These are phyloP conservation scores for Sitodiplosis mosellana DNA, from an alignment of 1,140 invertebrate species.

Conservation along the genomic window DNA sequence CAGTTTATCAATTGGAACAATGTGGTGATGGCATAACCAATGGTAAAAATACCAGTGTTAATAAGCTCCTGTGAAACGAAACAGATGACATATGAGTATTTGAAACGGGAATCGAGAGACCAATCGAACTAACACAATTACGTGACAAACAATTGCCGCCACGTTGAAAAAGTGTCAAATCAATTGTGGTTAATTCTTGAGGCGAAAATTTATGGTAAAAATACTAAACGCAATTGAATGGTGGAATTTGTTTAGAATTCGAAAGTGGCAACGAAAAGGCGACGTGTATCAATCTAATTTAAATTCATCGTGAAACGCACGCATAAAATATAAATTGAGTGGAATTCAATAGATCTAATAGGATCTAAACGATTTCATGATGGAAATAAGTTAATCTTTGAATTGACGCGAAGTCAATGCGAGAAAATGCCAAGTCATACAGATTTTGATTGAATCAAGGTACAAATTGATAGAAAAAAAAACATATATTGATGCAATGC, in stretches of 20 bases:
- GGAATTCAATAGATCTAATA: background rate
- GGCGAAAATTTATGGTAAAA: background rate
- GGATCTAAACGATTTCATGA: background rate
- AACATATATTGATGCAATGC: too few species aligned
- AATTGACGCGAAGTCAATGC: background rate
- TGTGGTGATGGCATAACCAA: conserved; percentile 60
- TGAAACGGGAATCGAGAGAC: background rate
- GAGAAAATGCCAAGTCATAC: background rate
- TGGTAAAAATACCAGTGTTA: conserved; percentile 45
- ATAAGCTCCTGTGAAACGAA: conserved; percentile 50
- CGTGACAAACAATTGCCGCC: background rate
- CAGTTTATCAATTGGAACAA: conserved; percentile 52
- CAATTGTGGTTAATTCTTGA: background rate
- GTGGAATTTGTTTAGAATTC: background rate
- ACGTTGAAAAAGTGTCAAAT: background rate
- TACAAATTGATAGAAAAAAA: background rate
- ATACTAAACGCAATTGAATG: background rate
- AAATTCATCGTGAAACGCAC: background rate
- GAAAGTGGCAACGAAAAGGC: background rate
- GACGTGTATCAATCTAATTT: background rate
- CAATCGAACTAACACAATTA: background rate
- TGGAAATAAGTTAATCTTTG: background rate
- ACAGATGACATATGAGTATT: conserved; percentile 6
- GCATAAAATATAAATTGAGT: background rate
- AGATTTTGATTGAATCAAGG: background rate